These are phyloP conservation scores for Catotricha subobsoleta DNA, from an alignment of 2,888 invertebrate species.

Conservation along the genomic window DNA sequence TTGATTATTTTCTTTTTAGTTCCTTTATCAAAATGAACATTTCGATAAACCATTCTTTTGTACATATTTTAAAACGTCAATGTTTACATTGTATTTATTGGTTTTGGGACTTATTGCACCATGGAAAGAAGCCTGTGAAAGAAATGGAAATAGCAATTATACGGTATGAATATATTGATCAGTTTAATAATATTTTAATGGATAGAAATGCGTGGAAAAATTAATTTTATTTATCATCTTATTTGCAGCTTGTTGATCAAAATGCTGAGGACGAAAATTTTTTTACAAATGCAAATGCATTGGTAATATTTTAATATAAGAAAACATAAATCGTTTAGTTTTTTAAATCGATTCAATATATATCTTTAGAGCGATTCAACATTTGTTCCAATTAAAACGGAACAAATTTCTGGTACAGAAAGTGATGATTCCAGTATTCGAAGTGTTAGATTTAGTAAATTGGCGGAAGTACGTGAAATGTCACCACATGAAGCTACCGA, in stretches of 20 bases:
- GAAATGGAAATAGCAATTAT: conserved; percentile 47
- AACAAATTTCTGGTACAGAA: conserved; percentile 47
- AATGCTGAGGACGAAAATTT: conserved; percentile 65
- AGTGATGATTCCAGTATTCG: conserved; percentile 71
- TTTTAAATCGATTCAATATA: conserved; percentile 13
- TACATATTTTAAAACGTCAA: conserved; percentile 85
- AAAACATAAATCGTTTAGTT: background rate
- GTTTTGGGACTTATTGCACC: conserved; percentile 79
- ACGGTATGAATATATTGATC: conserved; percentile 35
- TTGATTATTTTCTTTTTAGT: conserved; percentile 33
- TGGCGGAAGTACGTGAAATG: conserved; percentile 76
- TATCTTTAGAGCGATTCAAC: conserved; percentile 66
- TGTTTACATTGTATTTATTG: conserved; percentile 81
- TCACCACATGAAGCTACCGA: conserved; percentile 82
- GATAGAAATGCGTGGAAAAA: conserved; percentile 5
- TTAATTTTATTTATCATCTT: conserved; percentile 8
- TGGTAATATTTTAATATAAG: conserved; percentile 17
- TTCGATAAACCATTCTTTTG: conserved; percentile 90
- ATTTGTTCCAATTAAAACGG: conserved; percentile 71
- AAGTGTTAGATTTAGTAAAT: conserved; percentile 78
- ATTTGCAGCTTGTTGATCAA: conserved; percentile 45
- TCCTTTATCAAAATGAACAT: conserved; percentile 64
- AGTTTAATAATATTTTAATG: background rate
- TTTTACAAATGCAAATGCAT: conserved; percentile 40
- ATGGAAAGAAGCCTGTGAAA: conserved; percentile 72